Conservation (phyloP, 2,113 vertebrate species). For the Tauraco erythrolophus region DNA sequence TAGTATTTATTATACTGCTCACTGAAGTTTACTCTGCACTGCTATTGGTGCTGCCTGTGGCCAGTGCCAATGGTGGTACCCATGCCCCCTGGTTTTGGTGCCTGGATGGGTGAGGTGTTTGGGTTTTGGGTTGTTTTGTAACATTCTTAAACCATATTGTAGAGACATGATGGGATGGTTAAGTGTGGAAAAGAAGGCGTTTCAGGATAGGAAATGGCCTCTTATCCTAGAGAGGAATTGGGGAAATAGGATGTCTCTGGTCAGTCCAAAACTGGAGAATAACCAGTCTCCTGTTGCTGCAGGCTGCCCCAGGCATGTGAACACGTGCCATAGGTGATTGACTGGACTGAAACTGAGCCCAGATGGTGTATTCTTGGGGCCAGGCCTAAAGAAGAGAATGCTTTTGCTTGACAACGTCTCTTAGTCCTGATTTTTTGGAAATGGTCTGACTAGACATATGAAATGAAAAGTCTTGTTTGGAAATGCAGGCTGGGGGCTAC, state of each 20-base stretch:
- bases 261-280: not conserved
- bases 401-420: not conserved
- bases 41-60: not conserved
- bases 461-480: not conserved
- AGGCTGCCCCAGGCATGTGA: not conserved
- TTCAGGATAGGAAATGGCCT: not conserved
- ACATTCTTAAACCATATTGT: not conserved
- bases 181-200: not conserved
- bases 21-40: not conserved
- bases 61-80: not conserved
- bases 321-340: not conserved
- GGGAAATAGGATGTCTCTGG: not conserved
- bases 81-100: accelerated
- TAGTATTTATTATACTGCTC: not conserved
- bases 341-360: not conserved
- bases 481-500: not conserved
- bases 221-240: not conserved
- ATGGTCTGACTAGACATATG: not conserved
- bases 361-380: not conserved
- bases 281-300: not conserved
- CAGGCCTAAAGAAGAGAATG: not conserved
- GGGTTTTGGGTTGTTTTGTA: not conserved
- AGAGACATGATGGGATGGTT: not conserved
- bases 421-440: not conserved
- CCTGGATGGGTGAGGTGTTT: not conserved